Conservation (phyloP, 2,888 invertebrate genomes). For the Nymphalis polychloros region DNA sequence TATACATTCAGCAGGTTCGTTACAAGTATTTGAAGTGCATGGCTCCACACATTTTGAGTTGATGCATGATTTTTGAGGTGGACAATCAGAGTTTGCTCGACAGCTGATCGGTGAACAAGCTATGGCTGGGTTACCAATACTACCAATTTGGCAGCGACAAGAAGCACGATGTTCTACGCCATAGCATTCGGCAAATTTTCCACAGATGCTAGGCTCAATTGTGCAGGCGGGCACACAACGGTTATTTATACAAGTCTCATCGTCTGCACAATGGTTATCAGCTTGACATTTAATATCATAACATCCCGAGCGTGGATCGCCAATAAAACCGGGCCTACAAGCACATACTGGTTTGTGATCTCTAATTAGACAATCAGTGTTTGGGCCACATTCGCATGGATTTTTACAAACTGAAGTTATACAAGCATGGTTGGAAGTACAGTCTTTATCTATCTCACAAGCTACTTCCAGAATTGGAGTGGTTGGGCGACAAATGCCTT, state of each 20-base stretch:
- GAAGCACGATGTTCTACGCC: constrained; percentile 90
- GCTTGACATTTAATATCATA: constrained; percentile 87
- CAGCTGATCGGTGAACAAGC: constrained; percentile 92
- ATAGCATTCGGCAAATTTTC: constrained; percentile 89
- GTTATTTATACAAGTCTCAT: constrained; percentile 91
- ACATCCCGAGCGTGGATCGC: constrained; percentile 92
- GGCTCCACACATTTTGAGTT: constrained; percentile 90
- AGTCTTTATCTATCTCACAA: constrained; percentile 89
- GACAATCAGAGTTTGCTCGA: constrained; percentile 89
- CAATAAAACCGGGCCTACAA: constrained; percentile 91
- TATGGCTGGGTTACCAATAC: constrained; percentile 89
- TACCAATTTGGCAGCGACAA: constrained; percentile 91
- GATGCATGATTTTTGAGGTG: constrained; percentile 89
- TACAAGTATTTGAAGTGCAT: constrained; percentile 87
- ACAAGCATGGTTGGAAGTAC: constrained; percentile 89
- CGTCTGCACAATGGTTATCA: constrained; percentile 89
- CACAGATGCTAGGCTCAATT: constrained; percentile 86
- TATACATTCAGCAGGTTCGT: constrained; percentile 87
- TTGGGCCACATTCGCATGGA: constrained; percentile 92
- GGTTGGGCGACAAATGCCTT: constrained; percentile 90
- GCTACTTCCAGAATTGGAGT: constrained; percentile 83
- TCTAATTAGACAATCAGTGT: constrained; percentile 91
- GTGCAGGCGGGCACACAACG: constrained; percentile 91
- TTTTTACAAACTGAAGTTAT: constrained; percentile 89
- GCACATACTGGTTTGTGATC: constrained; percentile 94